phyloP scores from a whole-genome alignment of 2,113 vertebrate species.

The Pangasianodon hypophthalmus region DNA sequence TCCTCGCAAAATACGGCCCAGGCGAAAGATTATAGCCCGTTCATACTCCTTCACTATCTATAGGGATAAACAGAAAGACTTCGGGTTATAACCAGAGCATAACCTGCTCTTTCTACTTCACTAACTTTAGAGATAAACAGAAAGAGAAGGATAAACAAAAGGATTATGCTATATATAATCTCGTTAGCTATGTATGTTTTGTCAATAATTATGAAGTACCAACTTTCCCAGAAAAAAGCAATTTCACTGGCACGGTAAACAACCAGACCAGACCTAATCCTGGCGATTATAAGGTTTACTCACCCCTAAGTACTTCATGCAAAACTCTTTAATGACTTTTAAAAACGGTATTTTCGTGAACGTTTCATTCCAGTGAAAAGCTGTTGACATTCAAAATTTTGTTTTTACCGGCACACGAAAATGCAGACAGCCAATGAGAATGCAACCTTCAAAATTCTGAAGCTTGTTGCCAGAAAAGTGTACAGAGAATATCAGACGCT shows the following conservation, averaged over 20 bases:
- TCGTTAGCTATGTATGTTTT: neutral
- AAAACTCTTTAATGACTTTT: too few relatives aligned
- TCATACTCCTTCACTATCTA: slow-evolving; percentile 97
- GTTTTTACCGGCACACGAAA: too few relatives aligned
- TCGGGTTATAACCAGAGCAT: neutral
- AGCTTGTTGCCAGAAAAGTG: neutral
- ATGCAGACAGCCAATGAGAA: neutral
- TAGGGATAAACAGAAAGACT: slow-evolving; percentile 27
- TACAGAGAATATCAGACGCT: neutral
- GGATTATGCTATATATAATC: neutral
- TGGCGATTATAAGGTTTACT: too few relatives aligned
- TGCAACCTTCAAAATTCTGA: neutral
- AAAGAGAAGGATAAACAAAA: neutral
- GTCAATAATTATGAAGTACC: neutral
- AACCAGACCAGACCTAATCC: neutral
- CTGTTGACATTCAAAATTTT: too few relatives aligned
- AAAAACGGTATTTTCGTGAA: too few relatives aligned
- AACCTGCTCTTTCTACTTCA: neutral
- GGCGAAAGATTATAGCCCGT: slow-evolving; percentile 90
- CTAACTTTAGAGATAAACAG: neutral
- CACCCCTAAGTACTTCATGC: too few relatives aligned
- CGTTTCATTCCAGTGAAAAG: neutral
- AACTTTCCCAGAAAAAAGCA: neutral
- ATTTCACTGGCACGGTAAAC: neutral
- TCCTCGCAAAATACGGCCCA: slow-evolving; percentile 89